phyloP scores from a whole-genome alignment of 2,888 invertebrate species.

The Brachynemurus nebulosus region DNA sequence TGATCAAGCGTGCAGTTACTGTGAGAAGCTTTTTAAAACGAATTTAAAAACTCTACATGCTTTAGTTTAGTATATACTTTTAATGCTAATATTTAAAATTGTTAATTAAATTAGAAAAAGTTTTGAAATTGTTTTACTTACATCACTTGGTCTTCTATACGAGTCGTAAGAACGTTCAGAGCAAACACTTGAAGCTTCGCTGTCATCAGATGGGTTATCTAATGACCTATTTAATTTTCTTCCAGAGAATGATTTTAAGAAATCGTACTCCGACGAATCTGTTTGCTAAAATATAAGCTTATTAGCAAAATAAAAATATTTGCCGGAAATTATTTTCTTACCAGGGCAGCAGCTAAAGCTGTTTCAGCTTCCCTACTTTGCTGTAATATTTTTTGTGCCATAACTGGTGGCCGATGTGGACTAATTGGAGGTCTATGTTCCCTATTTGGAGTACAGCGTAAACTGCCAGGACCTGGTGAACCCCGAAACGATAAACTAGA shows the following conservation, averaged over 20 bases:
- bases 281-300: conserved; percentile 22
- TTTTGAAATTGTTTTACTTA: conserved; percentile 44
- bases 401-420: conserved; percentile 44
- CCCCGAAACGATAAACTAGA: conserved; percentile 6
- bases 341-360: conserved; percentile 60
- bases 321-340: conserved; percentile 21
- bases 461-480: conserved; percentile 21
- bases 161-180: conserved; percentile 83
- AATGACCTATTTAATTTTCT: conserved; percentile 28
- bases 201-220: conserved; percentile 73
- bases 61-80: too few species aligned
- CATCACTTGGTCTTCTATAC: conserved; percentile 64
- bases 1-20: too few species aligned
- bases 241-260: conserved; percentile 23
- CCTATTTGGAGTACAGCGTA: conserved; percentile 29
- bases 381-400: conserved; percentile 71
- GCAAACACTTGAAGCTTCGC: conserved; percentile 91
- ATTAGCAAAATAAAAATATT: not conserved
- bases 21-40: too few species aligned
- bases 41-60: too few species aligned
- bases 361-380: conserved; percentile 81
- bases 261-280: conserved; percentile 22
- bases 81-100: too few species aligned
- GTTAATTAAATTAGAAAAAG: too few species aligned
- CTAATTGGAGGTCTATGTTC: conserved; percentile 38